Conservation (phyloP, 2,797 vertebrate genomes). For the Sylvilagus floridanus region DNA sequence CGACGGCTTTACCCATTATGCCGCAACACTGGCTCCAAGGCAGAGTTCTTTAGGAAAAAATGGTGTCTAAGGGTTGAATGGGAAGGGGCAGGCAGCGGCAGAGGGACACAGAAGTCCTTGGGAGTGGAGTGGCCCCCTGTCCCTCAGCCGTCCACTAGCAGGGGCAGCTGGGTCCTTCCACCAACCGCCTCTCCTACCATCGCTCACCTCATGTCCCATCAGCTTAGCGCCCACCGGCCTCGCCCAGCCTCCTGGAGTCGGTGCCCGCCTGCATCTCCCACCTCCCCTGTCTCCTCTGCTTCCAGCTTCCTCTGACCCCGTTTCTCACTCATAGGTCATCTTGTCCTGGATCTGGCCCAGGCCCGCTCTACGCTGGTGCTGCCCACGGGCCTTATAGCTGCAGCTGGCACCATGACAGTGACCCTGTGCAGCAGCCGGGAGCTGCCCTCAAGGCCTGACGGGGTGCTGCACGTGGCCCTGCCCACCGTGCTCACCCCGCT, state of each 20-base stretch:
- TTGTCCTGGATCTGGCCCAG: conserved; percentile 95
- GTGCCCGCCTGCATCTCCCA: background rate
- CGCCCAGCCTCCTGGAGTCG: background rate
- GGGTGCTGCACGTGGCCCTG: conserved; percentile 93
- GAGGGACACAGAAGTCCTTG: background rate
- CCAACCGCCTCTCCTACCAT: background rate
- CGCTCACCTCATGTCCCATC: background rate
- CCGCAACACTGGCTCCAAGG: background rate
- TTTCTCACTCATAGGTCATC: conserved; percentile 90
- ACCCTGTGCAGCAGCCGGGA: conserved; percentile 93
- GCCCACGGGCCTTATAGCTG: conserved; percentile 91
- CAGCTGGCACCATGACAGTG: conserved; percentile 93
- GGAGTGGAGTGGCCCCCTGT: background rate
- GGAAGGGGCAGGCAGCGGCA: background rate
- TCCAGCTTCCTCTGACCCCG: conserved; percentile 3
- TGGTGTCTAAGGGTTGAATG: background rate
- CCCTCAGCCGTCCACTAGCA: background rate
- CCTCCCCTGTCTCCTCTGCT: background rate
- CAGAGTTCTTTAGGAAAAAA: background rate
- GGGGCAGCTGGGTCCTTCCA: background rate
- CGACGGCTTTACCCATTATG: too few species aligned
- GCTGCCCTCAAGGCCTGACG: conserved; percentile 93
- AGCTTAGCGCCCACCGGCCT: rapidly evolving
- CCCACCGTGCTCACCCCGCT: conserved; percentile 92
- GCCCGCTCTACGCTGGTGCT: conserved; percentile 94